Evolutionary conservation across 1,140 invertebrate species (phyloP).

Genomic region (Monomorium pharaonis): DNA sequence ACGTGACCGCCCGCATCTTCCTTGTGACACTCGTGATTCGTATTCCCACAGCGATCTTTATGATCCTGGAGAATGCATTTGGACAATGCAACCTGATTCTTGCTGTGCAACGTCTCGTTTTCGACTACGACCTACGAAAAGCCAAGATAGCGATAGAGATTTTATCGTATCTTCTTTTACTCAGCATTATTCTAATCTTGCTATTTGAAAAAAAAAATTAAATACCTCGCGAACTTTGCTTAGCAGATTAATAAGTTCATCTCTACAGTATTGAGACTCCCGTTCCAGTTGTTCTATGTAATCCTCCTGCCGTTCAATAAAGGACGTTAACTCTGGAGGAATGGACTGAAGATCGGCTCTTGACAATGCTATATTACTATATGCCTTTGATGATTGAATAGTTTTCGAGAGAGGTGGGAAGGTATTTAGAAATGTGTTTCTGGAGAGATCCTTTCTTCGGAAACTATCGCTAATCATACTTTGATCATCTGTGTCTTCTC

Average conservation of each 20-base stretch:
- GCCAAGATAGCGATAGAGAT: background rate
- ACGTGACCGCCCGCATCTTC: background rate
- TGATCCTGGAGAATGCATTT: slow-evolving; percentile 85
- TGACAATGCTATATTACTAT: slow-evolving; percentile 53
- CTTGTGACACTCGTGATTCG: slow-evolving; percentile 8
- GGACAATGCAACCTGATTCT: slow-evolving; percentile 88
- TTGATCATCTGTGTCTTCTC: slow-evolving; percentile 77
- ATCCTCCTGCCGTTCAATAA: slow-evolving; percentile 93
- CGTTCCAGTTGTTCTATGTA: slow-evolving; percentile 93
- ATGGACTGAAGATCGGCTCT: slow-evolving; percentile 61
- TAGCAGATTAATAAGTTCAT: slow-evolving; percentile 90
- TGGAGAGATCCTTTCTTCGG: slow-evolving; percentile 63
- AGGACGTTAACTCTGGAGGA: slow-evolving; percentile 88
- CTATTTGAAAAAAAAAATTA: background rate
- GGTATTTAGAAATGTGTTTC: slow-evolving; percentile 47
- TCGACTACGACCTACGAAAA: slow-evolving; percentile 87
- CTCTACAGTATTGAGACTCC: slow-evolving; percentile 92
- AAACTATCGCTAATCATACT: slow-evolving; percentile 76
- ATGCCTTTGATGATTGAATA: slow-evolving; percentile 29
- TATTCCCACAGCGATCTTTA: slow-evolving; percentile 79
- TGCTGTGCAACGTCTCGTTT: slow-evolving; percentile 92
- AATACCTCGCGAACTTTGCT: slow-evolving; percentile 92
- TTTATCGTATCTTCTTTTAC: background rate
- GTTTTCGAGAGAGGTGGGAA: slow-evolving; percentile 32
- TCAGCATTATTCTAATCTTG: background rate